These are phyloP conservation scores for Hylaeus volcanicus DNA, from an alignment of 1,140 invertebrate species.

Conservation along the genomic window DNA sequence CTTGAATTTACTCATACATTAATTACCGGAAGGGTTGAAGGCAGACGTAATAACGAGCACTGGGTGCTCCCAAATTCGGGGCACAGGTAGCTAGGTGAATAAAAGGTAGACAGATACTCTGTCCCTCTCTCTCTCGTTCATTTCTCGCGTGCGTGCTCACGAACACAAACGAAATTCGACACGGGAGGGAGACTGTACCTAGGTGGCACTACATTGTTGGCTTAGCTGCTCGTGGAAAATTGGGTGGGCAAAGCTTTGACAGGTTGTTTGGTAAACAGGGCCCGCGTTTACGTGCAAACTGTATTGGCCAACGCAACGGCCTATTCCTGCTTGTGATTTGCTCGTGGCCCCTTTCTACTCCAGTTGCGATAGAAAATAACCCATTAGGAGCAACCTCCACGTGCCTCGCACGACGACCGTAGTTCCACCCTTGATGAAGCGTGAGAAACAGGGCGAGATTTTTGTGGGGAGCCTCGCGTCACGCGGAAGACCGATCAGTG, in stretches of 20 bases:
- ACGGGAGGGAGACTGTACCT: conserved; percentile 24
- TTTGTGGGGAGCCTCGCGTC: background rate
- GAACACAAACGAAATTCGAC: conserved; percentile 8
- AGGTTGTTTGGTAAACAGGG: conserved; percentile 69
- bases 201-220: conserved; percentile 65
- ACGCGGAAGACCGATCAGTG: background rate
- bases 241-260: conserved; percentile 70
- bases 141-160: conserved; percentile 34
- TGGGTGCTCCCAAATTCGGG: conserved; percentile 43
- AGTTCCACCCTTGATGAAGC: background rate
- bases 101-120: conserved; percentile 38
- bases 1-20: conserved; percentile 40
- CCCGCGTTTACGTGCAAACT: conserved; percentile 63
- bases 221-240: conserved; percentile 68
- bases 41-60: conserved; percentile 46
- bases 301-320: conserved; percentile 31
- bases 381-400: conserved; percentile 3
- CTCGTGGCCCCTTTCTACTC: conserved; percentile 49
- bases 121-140: background rate
- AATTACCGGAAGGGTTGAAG: conserved; percentile 34
- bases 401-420: background rate
- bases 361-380: conserved; percentile 55
- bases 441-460: conserved; percentile 8
- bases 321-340: conserved; percentile 52
- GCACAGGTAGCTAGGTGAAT: conserved; percentile 41